phyloP scores from a whole-genome alignment of 2,113 vertebrate genomes.

The Recurvirostra avosetta region DNA sequence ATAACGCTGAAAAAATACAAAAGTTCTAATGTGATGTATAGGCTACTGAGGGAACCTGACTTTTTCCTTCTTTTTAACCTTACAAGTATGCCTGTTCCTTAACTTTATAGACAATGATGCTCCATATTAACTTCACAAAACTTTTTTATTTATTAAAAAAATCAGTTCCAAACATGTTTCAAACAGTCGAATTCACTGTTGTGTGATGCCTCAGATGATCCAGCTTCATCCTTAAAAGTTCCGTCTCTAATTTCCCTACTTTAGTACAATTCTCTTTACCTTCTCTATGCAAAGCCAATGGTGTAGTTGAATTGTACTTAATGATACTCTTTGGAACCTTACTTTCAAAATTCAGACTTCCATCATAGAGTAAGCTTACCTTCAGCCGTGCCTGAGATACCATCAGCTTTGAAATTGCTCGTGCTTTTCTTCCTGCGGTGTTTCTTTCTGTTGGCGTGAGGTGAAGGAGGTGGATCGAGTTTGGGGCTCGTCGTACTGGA shows the following conservation, averaged over 20 bases:
- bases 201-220: neutral
- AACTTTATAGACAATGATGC: neutral
- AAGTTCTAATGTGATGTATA: neutral
- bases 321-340: neutral
- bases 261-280: neutral
- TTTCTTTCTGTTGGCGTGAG: slow-evolving; percentile 97
- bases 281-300: neutral
- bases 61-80: neutral
- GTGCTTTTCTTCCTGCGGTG: slow-evolving; percentile 98
- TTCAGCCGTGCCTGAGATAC: slow-evolving; percentile 91
- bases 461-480: slow-evolving; percentile 93
- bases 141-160: neutral
- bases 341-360: neutral
- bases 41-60: neutral
- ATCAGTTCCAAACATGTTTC: neutral
- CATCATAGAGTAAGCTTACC: slow-evolving; percentile 71
- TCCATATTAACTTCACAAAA: neutral
- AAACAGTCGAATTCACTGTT: neutral
- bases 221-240: neutral
- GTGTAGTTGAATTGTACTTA: neutral
- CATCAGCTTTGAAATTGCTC: slow-evolving; percentile 95
- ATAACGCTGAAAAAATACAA: neutral
- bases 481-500: slow-evolving; percentile 95
- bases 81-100: neutral
- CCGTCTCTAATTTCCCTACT: neutral